Evolutionary conservation across 2,888 invertebrate genomes (phyloP).

Genomic region (Sinotaia quadrata): DNA sequence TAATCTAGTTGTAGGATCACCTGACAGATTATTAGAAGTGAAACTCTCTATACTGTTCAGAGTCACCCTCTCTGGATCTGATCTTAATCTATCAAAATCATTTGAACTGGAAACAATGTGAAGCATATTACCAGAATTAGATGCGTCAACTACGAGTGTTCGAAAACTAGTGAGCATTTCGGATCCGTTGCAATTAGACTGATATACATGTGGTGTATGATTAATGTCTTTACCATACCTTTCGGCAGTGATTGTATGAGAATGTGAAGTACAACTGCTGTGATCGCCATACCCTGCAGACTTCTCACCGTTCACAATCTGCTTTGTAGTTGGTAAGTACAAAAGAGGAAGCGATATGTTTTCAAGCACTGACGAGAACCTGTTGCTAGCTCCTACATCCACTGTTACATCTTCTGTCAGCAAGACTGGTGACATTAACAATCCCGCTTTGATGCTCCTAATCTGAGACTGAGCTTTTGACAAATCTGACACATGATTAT

Average conservation of each 20-base stretch:
- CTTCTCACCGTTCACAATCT: constrained; percentile 49
- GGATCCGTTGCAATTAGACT: constrained; percentile 16
- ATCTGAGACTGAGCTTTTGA: background rate
- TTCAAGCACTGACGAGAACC: constrained; percentile 64
- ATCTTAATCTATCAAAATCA: constrained; percentile 31
- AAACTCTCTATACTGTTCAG: constrained; percentile 56
- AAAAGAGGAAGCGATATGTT: constrained; percentile 62
- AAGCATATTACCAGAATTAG: constrained; percentile 15
- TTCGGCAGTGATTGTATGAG: too few species aligned
- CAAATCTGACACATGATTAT: background rate
- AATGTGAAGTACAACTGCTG: background rate
- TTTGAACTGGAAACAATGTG: constrained; percentile 31
- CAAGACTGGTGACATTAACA: constrained; percentile 57
- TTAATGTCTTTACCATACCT: constrained; percentile 7
- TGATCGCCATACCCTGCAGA: background rate
- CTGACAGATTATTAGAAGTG: constrained; percentile 48
- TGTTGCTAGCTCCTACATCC: constrained; percentile 50
- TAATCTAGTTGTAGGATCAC: constrained; percentile 50
- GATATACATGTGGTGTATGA: constrained; percentile 15
- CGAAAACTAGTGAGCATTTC: constrained; percentile 20
- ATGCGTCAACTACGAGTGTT: constrained; percentile 21
- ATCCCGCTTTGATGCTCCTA: constrained; percentile 48
- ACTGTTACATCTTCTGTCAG: constrained; percentile 59
- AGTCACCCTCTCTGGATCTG: constrained; percentile 53
- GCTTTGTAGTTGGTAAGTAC: constrained; percentile 65